Conservation (phyloP, 2,113 vertebrate genomes). For the Corythoichthys intestinalis region DNA sequence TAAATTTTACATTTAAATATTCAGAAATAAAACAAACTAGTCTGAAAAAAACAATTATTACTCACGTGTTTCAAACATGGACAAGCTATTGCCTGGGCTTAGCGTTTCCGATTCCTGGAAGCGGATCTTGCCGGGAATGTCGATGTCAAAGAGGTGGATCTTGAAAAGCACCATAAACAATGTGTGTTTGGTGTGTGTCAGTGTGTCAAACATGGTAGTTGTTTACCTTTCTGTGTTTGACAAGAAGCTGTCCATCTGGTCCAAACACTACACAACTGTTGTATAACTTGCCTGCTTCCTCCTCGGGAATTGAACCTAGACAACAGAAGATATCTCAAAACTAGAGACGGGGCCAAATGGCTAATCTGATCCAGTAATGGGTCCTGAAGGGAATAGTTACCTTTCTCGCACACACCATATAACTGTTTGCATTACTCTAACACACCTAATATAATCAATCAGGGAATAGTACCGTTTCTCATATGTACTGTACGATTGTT, state of each 20-base stretch:
- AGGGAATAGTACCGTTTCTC: no score
- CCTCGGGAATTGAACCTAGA: conserved; percentile 92
- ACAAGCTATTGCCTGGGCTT: conserved; percentile 83
- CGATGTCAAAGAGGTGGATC: conserved; percentile 96
- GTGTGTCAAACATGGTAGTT: neutral
- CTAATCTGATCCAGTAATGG: no score
- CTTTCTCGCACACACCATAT: no score
- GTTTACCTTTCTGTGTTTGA: conserved; percentile 89
- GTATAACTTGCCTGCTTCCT: conserved; percentile 86
- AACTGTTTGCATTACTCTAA: no score
- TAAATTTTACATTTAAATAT: neutral
- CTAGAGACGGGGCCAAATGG: neutral
- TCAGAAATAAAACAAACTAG: neutral
- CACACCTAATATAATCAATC: no score
- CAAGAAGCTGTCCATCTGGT: conserved; percentile 83
- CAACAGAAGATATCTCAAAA: neutral
- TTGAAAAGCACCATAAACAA: conserved; percentile 42
- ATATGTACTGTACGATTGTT: no score
- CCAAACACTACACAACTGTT: conserved; percentile 90
- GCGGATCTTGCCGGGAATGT: conserved; percentile 90
- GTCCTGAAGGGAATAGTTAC: no score
- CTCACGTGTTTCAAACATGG: conserved; percentile 89
- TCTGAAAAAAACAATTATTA: neutral
- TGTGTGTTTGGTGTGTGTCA: no score
- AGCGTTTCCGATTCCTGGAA: conserved; percentile 95